Percentiles rank a stretch among this genome's conserved stretches.
These are phyloP conservation scores for Drosophila dives DNA, from an alignment of 2,888 invertebrate genomes.

Conservation along the genomic window DNA sequence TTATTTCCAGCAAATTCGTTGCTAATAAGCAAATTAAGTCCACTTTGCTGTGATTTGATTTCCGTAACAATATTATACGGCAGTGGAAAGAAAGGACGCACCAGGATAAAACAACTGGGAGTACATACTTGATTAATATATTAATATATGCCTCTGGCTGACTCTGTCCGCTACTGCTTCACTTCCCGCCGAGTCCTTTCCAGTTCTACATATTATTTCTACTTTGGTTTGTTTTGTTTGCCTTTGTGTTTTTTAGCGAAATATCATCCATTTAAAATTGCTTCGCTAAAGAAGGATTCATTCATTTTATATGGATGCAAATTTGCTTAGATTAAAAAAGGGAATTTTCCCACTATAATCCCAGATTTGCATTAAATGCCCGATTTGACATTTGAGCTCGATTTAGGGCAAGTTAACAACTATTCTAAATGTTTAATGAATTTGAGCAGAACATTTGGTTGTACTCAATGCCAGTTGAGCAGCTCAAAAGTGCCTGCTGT, in stretches of 20 bases:
- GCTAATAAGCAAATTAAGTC: conserved; percentile 62
- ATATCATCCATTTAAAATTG: not conserved
- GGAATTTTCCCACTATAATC: too few relatives aligned
- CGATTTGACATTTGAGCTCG: not conserved
- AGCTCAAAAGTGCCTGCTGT: not conserved
- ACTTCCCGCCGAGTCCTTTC: not conserved
- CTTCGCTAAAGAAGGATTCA: too few relatives aligned
- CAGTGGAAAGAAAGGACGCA: not conserved
- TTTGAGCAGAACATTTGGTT: not conserved
- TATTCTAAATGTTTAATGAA: not conserved
- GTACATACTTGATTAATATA: not conserved
- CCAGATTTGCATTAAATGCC: too few relatives aligned
- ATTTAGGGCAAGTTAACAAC: not conserved
- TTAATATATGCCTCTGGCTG: not conserved
- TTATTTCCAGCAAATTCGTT: conserved; percentile 47
- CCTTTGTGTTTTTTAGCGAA: not conserved
- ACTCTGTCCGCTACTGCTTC: not conserved
- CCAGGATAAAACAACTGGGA: conserved; percentile 3
- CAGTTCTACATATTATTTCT: not conserved
- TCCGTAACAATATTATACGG: conserved; percentile 71
- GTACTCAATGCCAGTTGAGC: too few relatives aligned
- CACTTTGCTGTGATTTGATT: conserved; percentile 68
- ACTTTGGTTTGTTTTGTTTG: not conserved
- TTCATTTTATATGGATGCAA: not conserved
- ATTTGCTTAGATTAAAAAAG: not conserved